These are phyloP conservation scores for Falco punctatus DNA, from an alignment of 2,113 vertebrate species.

Conservation along the genomic window DNA sequence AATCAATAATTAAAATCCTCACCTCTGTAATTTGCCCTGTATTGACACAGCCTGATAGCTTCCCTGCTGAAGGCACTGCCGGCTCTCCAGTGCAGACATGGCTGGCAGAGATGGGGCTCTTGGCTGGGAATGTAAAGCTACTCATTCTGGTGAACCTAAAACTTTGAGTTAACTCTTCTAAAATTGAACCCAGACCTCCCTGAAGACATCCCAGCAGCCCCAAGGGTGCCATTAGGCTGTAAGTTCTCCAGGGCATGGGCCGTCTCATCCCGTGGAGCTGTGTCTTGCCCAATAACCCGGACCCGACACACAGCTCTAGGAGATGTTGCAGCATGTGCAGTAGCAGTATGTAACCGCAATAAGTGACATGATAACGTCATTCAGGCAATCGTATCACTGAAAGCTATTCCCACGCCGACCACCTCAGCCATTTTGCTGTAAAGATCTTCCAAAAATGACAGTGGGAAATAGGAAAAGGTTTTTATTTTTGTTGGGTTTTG, in stretches of 20 bases:
- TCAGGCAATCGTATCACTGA: background rate
- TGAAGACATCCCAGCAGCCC: background rate
- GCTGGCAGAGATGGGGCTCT: background rate
- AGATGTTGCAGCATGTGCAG: background rate
- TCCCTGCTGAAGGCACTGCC: background rate
- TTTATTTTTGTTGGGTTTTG: background rate
- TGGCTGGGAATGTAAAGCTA: background rate
- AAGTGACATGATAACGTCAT: background rate
- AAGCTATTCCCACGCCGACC: background rate
- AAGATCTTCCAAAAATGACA: background rate
- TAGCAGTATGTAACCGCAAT: rapidly evolving
- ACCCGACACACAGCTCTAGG: rapidly evolving
- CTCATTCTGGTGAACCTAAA: background rate
- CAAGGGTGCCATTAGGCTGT: background rate
- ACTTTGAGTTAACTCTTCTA: background rate
- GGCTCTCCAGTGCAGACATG: background rate
- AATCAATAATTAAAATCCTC: background rate
- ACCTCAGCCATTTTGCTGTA: background rate
- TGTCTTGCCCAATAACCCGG: background rate
- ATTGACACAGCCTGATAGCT: background rate
- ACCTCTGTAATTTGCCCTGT: background rate
- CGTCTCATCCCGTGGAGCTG: background rate
- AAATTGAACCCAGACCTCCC: background rate
- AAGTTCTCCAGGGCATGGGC: background rate
- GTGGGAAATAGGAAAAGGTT: background rate